A percentile compares a stretch with the other conserved stretches of the same genome.
Conservation (phyloP, 2,797 vertebrate genomes). For the Melanotaenia pygmaea region DNA sequence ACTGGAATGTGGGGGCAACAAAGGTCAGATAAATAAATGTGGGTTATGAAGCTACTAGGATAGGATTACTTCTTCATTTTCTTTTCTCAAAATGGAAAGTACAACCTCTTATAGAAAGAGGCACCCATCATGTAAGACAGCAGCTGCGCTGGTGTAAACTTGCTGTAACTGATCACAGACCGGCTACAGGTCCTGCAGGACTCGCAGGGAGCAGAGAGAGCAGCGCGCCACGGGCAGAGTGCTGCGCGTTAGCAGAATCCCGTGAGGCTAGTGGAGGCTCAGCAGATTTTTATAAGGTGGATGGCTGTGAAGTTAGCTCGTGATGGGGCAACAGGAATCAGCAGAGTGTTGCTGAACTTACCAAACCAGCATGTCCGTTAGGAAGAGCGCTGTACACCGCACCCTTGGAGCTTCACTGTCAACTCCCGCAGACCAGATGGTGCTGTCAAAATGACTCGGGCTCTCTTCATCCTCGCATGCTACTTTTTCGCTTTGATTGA, state of each 20-base stretch:
- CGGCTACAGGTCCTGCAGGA: conserved; percentile 22
- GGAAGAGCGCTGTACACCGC: conserved; percentile 41
- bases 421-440: conserved; percentile 58
- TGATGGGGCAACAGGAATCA: conserved; percentile 1
- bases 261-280: background rate
- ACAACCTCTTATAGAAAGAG: background rate
- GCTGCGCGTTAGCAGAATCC: conserved; percentile 29
- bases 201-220: conserved; percentile 15
- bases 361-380: conserved; percentile 56
- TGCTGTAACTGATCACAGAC: conserved; percentile 18
- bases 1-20: background rate
- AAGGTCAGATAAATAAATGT: conserved; percentile 8
- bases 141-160: conserved; percentile 23
- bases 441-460: conserved; percentile 75
- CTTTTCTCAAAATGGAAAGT: background rate
- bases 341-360: conserved; percentile 28
- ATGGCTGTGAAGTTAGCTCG: conserved; percentile 4
- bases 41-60: background rate
- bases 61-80: background rate
- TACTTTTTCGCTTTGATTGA: conserved; percentile 71
- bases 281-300: background rate
- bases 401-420: conserved; percentile 50
- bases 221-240: conserved; percentile 26
- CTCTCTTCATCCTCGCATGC: conserved; percentile 71
- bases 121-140: background rate